Base-by-base conservation (phyloP, 53 echinoderm and acorn worm species). In the Paracentrotus lividus region DNA sequence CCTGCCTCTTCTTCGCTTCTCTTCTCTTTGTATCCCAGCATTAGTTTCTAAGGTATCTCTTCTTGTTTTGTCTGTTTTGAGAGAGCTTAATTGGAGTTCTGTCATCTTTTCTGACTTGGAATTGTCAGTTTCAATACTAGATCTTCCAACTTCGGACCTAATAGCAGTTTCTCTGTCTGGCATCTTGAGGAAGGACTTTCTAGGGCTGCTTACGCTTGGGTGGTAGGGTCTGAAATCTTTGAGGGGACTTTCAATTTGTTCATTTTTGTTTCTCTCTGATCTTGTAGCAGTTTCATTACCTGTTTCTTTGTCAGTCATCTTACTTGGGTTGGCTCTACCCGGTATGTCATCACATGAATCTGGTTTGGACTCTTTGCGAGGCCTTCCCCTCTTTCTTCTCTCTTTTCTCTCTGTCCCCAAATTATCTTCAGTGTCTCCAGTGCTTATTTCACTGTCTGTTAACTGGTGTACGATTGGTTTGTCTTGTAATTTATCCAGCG, bases 1-100 rank as follows among this genome's bases (percentile, higher is more conserved):
- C 51, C 85, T 85, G 24, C 85, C 85, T 26, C 85, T 85, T 26
- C 49, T 85, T 27, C 31, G 85, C 43, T 47, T 85, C 14, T 47
- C 85, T 49, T 13, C 84, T 47, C 8, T 49, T 42, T 21, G 21
- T 49, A 27, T 5, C 4, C 45, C 14, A 3, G 14, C 68, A 68
- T 68, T 36, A 68, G 5, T 40, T 38, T 72, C 40, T 38, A 38
- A 20, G 72, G 18, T 40, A 21, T 1, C 15, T 40, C 16, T 36
- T 72, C 8, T 16, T 72, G 72, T 13, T 72, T 72, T 40, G 18
- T 72, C 72, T 72, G 36, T 36, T 31, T 60, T 66, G 33, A 26
- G 20, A 36, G 36, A 5, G 40, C 40, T 8, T 32, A 36, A 16
- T 18, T 7, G 36, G 2, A 40, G 6, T 72, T 36, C 20, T 40